Percentiles rank a stretch among this genome's conserved stretches.
These are phyloP conservation scores for Leptinotarsa undecemlineata DNA, from an alignment of 1,140 invertebrate genomes.

Conservation along the genomic window DNA sequence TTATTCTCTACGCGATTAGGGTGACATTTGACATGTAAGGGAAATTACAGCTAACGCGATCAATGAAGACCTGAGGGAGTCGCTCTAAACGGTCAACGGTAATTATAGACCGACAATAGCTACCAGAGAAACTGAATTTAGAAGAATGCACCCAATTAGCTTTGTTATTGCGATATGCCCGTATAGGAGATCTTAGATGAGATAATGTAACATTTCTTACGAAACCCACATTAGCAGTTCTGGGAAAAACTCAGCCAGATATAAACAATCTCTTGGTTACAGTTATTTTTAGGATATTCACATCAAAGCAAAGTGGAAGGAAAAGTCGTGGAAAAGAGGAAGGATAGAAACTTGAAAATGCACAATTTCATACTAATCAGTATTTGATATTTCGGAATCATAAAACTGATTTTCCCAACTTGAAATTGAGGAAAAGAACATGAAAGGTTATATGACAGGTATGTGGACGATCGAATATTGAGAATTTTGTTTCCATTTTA, in stretches of 20 bases:
- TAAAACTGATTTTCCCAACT: too few species aligned
- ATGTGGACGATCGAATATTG: too few species aligned
- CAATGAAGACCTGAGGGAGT: neutral
- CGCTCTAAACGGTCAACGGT: neutral
- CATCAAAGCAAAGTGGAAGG: too few species aligned
- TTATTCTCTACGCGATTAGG: neutral
- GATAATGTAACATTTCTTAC: neutral
- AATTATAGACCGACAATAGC: constrained; percentile 5
- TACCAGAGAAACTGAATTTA: neutral
- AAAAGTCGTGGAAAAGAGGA: too few species aligned
- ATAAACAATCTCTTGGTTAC: neutral
- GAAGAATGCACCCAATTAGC: constrained; percentile 5
- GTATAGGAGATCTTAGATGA: neutral
- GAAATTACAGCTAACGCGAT: neutral
- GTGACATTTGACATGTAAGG: neutral
- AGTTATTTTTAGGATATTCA: too few species aligned
- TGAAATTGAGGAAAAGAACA: too few species aligned
- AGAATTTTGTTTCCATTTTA: too few species aligned
- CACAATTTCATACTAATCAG: too few species aligned
- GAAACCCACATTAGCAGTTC: neutral
- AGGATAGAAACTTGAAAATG: too few species aligned
- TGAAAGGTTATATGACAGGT: too few species aligned
- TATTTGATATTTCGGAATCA: too few species aligned
- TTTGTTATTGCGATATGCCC: neutral
- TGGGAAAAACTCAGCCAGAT: neutral